These are phyloP conservation scores for Serrognathus titanus DNA, from an alignment of 2,888 invertebrate genomes.

Conservation along the genomic window DNA sequence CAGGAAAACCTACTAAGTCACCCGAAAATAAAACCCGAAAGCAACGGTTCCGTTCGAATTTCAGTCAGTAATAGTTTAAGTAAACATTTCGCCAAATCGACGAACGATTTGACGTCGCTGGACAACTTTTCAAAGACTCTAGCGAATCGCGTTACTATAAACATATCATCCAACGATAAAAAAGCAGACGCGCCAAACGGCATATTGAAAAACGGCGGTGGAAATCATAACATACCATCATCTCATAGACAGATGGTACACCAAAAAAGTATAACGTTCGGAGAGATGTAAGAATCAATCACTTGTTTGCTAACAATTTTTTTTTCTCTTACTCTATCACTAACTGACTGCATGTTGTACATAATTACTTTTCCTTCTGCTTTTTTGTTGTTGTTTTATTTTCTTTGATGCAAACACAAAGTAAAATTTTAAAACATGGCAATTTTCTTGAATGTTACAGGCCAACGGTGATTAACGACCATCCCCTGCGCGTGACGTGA, in stretches of 20 bases:
- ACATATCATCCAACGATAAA: slow-evolving; percentile 34
- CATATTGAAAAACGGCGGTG: slow-evolving; percentile 51
- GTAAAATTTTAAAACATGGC: neutral
- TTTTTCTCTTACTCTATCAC: slow-evolving; percentile 1
- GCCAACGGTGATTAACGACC: slow-evolving; percentile 45
- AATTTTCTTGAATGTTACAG: slow-evolving; percentile 32
- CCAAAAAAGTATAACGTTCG: slow-evolving; percentile 51
- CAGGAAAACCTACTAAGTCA: slow-evolving; percentile 44
- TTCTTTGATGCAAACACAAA: no score
- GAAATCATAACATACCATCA: slow-evolving; percentile 31
- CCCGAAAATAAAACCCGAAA: slow-evolving; percentile 41
- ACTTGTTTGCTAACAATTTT: slow-evolving; percentile 1
- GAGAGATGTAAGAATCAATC: slow-evolving; percentile 47
- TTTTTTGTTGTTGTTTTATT: neutral
- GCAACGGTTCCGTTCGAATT: slow-evolving; percentile 45
- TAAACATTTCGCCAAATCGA: slow-evolving; percentile 42
- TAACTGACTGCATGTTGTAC: slow-evolving; percentile 8
- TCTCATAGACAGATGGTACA: slow-evolving; percentile 40
- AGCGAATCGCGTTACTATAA: slow-evolving; percentile 44
- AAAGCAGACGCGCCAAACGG: slow-evolving; percentile 46
- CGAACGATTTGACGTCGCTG: slow-evolving; percentile 35
- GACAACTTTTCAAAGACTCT: slow-evolving; percentile 29
- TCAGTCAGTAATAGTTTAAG: slow-evolving; percentile 40
- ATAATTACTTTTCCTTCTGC: neutral
- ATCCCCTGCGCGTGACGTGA: slow-evolving; percentile 32